Base-by-base conservation (phyloP, 30 jellyfish, hydroid and myxozoan species). In the Turritopsis dohrnii region DNA sequence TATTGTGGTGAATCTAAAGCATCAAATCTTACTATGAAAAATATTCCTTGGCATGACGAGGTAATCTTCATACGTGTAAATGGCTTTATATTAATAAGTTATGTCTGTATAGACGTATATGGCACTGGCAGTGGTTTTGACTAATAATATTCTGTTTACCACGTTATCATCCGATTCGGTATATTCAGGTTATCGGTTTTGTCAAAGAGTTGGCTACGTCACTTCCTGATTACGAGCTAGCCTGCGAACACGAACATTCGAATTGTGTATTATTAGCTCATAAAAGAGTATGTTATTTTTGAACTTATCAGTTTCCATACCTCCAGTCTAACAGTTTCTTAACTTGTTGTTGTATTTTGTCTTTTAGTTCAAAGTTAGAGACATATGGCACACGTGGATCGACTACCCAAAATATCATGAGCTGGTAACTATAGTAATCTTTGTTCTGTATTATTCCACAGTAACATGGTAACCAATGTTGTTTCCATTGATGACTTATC, bases 1-100 rank as follows among this genome's bases (percentile, higher is more conserved):
- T 93, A 93, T 54, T 93, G 98, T 76, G 98, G 98, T 16, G 98
- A 93, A 83, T 93, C 98, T 53, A 93, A 93, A 65, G 98, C 98
- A 31, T 93, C 98, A 4, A 84, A 82, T 76, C 53, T 93, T 82
- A 93, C 98, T 28, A 93, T 93, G 98, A 83, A 84, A 31, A 93
- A 93, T 31, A 91, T 93, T 66, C 98, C 98, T 19, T 93, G 98
- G 98, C 98, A 93, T 75, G 95, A 93, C 52, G 98, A 93, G 94
- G 98, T 93, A 73, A 26, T 21, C 18, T 5, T n/a, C 77, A 21
- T n/a, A 69, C 19, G 9, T 69, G 77, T n/a, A 69, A 8, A 69
- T n/a, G 28, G 9, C 8, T n/a, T 60, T 60, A 18, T 60, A 18
- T 0, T 60, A 18, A 21, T 60, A 0, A 18, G 21, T 60, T 60